These are phyloP conservation scores for Salminus brasiliensis DNA, from an alignment of 2,113 vertebrate species.

Conservation along the genomic window DNA sequence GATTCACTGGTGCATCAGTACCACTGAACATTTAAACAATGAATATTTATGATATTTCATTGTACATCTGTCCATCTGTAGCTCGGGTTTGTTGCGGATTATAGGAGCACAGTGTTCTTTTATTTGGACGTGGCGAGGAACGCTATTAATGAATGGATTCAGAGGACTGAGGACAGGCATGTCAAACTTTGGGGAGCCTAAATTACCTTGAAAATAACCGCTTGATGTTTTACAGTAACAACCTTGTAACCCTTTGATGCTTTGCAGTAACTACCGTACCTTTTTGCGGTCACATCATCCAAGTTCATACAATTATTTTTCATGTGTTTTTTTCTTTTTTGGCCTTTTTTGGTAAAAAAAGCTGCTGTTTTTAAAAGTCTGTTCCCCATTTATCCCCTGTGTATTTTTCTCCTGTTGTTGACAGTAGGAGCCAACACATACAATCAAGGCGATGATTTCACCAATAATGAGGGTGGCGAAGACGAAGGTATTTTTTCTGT, in stretches of 20 bases:
- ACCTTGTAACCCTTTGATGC: background rate
- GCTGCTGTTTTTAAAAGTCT: slow-evolving; percentile 79
- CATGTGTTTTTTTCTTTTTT: slow-evolving; percentile 8
- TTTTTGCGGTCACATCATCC: background rate
- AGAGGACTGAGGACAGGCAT: background rate
- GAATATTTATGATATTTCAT: slow-evolving; percentile 5
- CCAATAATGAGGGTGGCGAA: slow-evolving; percentile 87
- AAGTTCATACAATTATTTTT: background rate
- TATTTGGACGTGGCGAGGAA: background rate
- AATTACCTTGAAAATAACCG: too few species aligned
- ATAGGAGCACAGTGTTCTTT: background rate
- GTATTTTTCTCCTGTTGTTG: slow-evolving; percentile 80
- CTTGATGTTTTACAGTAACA: background rate
- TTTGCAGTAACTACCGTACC: background rate
- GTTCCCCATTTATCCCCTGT: slow-evolving; percentile 74
- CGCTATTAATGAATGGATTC: too few species aligned
- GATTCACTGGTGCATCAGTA: slow-evolving; percentile 10
- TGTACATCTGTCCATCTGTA: background rate
- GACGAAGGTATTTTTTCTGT: slow-evolving; percentile 90
- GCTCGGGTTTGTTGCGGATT: background rate
- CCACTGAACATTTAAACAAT: background rate
- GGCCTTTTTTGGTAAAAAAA: too few species aligned
- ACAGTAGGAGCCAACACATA: slow-evolving; percentile 89
- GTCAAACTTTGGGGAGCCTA: background rate
- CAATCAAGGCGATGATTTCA: slow-evolving; percentile 87